Conservation (phyloP, 2,888 invertebrate species). For the Barypeithes pellucidus region DNA sequence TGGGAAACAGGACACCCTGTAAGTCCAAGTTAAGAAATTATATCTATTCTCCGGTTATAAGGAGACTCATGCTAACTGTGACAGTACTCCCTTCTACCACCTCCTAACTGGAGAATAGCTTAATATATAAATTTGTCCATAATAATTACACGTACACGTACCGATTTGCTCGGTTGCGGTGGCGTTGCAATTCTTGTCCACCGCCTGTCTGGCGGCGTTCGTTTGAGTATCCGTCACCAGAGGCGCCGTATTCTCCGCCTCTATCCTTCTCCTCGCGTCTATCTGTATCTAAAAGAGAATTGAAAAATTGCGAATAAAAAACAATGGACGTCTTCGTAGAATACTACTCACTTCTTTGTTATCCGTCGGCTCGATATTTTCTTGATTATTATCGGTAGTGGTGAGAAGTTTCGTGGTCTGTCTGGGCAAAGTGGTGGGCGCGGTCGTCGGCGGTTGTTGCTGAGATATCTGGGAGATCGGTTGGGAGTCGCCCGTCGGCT, state of each 20-base stretch:
- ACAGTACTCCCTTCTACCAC: too few relatives aligned
- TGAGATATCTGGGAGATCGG: conserved; percentile 62
- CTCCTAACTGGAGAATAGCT: too few relatives aligned
- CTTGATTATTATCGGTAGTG: conserved; percentile 77
- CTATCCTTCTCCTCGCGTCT: conserved; percentile 73
- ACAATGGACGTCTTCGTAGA: background rate
- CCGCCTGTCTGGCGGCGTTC: conserved; percentile 68
- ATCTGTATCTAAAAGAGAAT: conserved; percentile 37
- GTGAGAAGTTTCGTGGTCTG: conserved; percentile 71
- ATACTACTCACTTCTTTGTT: conserved; percentile 73
- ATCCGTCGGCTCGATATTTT: conserved; percentile 79
- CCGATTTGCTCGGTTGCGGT: conserved; percentile 70
- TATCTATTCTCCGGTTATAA: too few relatives aligned
- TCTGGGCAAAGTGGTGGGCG: conserved; percentile 60
- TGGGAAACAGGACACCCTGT: too few relatives aligned
- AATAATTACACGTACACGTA: too few relatives aligned
- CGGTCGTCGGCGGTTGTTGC: conserved; percentile 63
- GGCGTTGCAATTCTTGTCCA: conserved; percentile 82
- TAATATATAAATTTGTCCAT: too few relatives aligned
- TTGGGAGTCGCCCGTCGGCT: conserved; percentile 69
- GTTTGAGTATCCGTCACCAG: conserved; percentile 77
- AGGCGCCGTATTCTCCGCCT: conserved; percentile 77
- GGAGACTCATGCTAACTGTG: too few relatives aligned
- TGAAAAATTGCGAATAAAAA: background rate
- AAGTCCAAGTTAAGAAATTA: too few relatives aligned